Conservation (phyloP, 2,797 vertebrate species). For the Tokudaia muenninki region DNA sequence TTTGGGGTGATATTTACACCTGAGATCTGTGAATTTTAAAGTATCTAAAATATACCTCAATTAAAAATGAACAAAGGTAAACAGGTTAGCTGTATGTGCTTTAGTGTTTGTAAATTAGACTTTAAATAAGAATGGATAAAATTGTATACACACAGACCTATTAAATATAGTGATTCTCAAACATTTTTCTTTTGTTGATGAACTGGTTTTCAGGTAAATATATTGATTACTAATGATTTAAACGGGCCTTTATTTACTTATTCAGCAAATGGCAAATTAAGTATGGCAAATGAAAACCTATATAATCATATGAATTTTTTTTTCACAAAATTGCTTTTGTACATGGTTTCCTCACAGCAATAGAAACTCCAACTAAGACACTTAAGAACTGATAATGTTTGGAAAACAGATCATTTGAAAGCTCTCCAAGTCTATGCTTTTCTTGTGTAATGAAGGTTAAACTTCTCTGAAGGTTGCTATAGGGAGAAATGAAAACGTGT, state of each 20-base stretch:
- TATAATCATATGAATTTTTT: not conserved
- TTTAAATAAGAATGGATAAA: constrained; percentile 72
- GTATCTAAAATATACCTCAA: constrained; percentile 70
- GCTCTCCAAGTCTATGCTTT: not conserved
- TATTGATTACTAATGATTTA: constrained; percentile 31
- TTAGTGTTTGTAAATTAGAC: constrained; percentile 73
- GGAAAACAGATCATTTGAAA: constrained; percentile 15
- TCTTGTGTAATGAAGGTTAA: not conserved
- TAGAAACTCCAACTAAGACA: not conserved
- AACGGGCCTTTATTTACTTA: constrained; percentile 42
- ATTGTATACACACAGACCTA: constrained; percentile 37
- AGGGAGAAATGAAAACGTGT: not conserved
- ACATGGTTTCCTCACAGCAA: not conserved
- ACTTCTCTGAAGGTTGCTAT: not conserved
- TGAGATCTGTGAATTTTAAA: constrained; percentile 63
- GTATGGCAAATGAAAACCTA: not conserved
- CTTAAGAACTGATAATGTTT: not conserved
- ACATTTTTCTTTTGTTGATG: constrained; percentile 27
- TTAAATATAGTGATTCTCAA: constrained; percentile 68
- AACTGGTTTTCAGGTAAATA: constrained; percentile 49
- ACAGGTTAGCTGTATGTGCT: constrained; percentile 52
- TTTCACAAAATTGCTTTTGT: not conserved
- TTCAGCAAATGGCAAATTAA: constrained; percentile 54
- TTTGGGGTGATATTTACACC: constrained; percentile 41
- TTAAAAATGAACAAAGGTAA: constrained; percentile 73